These are phyloP conservation scores for Myioborus melanocephalus DNA, from an alignment of 2,797 vertebrate genomes.

Conservation along the genomic window DNA sequence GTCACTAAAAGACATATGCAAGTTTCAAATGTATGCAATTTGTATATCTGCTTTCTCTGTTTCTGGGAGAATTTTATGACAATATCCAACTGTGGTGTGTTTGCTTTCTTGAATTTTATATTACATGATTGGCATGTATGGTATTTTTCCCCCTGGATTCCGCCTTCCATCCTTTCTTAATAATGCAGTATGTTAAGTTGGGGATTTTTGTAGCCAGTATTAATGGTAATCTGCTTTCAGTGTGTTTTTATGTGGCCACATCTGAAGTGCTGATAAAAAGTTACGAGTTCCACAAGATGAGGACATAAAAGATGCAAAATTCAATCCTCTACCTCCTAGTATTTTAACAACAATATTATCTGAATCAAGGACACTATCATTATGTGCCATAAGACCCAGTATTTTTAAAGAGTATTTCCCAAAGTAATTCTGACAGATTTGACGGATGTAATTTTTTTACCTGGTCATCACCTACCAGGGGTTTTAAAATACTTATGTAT, in stretches of 20 bases:
- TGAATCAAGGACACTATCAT: background rate
- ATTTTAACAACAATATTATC: slow-evolving; percentile 18
- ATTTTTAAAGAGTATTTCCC: slow-evolving; percentile 1
- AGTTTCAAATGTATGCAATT: background rate
- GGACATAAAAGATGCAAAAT: slow-evolving; percentile 47
- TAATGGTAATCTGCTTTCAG: slow-evolving; percentile 5
- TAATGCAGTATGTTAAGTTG: background rate
- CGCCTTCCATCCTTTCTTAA: background rate
- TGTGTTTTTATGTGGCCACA: slow-evolving; percentile 30
- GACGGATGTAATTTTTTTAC: background rate
- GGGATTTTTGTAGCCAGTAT: background rate
- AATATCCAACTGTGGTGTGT: background rate
- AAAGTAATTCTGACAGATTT: background rate
- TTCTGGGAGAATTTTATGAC: background rate
- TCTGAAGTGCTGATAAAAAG: slow-evolving; percentile 28
- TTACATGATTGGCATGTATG: background rate
- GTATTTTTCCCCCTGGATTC: background rate
- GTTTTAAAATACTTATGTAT: background rate
- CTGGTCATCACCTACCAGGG: background rate
- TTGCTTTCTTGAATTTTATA: background rate
- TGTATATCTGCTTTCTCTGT: background rate
- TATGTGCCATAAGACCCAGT: background rate
- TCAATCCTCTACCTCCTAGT: background rate
- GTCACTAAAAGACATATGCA: background rate
- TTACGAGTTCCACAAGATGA: slow-evolving; percentile 19